Conservation (phyloP, 2,888 invertebrate species). For the Drosophila robusta region DNA sequence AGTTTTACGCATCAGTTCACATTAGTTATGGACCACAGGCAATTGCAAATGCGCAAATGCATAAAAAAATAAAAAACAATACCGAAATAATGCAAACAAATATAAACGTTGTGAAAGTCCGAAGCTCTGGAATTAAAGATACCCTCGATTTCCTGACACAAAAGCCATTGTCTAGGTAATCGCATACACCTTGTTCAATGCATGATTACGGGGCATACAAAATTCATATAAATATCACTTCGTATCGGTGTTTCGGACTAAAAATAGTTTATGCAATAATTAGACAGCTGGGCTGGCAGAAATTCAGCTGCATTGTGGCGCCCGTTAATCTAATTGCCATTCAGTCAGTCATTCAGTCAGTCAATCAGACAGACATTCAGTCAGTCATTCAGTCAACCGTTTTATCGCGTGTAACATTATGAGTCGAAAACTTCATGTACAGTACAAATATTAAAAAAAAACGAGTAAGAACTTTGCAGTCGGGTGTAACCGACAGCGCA, state of each 20-base stretch:
- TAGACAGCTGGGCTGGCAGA: slow-evolving; percentile 53
- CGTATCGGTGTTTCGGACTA: slow-evolving; percentile 8
- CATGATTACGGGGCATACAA: slow-evolving; percentile 5
- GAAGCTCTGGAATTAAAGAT: not conserved
- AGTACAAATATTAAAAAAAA: slow-evolving; percentile 15
- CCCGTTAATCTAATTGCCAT: slow-evolving; percentile 28
- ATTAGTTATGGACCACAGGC: slow-evolving; percentile 18
- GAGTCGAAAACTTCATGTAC: slow-evolving; percentile 12
- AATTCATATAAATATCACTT: slow-evolving; percentile 13
- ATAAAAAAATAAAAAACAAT: slow-evolving; percentile 4
- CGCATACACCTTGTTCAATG: not conserved
- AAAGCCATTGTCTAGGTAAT: not conserved
- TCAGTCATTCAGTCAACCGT: slow-evolving; percentile 13
- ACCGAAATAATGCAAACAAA: slow-evolving; percentile 2
- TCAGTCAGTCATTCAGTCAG: slow-evolving; percentile 2
- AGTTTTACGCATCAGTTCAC: slow-evolving; percentile 46
- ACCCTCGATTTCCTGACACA: not conserved
- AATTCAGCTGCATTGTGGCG: slow-evolving; percentile 27
- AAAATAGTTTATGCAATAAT: slow-evolving; percentile 51
- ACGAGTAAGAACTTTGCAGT: not conserved
- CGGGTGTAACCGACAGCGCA: no score
- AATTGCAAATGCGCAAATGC: slow-evolving; percentile 29
- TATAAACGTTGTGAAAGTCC: not conserved
- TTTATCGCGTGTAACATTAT: slow-evolving; percentile 47
- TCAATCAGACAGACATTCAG: slow-evolving; percentile 13